Conservation (phyloP, 2,113 vertebrate species). For the Nannospalax galili region DNA sequence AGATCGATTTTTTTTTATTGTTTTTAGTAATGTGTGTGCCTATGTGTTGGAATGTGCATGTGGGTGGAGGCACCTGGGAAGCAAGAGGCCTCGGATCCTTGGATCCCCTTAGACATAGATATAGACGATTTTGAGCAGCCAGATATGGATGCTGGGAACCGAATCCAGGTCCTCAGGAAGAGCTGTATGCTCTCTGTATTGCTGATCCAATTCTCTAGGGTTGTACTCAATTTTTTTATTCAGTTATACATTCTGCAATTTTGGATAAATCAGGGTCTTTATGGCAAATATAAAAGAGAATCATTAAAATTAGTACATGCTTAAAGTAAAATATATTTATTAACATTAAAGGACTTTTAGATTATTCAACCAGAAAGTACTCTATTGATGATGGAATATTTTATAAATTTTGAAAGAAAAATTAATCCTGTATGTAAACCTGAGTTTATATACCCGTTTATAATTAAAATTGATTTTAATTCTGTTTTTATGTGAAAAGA, state of each 20-base stretch:
- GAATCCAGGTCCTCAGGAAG: no score
- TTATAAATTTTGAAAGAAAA: not conserved
- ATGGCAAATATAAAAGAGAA: constrained; percentile 27
- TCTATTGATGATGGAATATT: not conserved
- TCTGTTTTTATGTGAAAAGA: constrained; percentile 16
- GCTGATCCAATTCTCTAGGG: no score
- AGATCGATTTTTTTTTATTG: no score
- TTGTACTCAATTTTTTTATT: not conserved
- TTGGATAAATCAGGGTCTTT: not conserved
- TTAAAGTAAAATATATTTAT: constrained; percentile 8
- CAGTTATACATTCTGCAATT: not conserved
- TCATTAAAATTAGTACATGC: constrained; percentile 35
- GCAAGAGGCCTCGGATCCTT: no score
- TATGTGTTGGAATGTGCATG: no score
- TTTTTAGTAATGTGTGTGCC: no score
- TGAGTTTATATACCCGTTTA: not conserved
- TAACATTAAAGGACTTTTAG: not conserved
- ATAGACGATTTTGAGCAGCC: no score
- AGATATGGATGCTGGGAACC: no score
- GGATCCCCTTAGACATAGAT: no score
- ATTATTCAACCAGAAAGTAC: constrained; percentile 40
- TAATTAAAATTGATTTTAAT: constrained; percentile 30
- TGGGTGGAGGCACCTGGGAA: no score
- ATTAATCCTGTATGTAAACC: not conserved
- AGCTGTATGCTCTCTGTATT: no score